Evolutionary conservation across 2,888 invertebrate genomes (phyloP).

Genomic region (Dicranocentrus wangi): DNA sequence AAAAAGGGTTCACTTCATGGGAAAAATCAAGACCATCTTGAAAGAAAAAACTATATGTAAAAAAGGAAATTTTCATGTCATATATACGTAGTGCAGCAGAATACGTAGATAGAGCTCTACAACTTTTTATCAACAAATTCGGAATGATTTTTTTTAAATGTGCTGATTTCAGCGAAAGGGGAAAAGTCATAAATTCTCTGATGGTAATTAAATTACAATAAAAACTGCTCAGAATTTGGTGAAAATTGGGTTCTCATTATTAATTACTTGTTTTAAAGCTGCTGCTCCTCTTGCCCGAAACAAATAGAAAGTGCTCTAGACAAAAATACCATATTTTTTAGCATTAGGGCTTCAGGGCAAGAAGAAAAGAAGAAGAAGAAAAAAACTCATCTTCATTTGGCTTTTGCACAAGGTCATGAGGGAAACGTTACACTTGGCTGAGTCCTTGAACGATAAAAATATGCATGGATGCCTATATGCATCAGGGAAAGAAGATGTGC

Average conservation of each 20-base stretch:
- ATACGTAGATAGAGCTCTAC: too few relatives aligned
- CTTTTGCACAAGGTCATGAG: constrained; percentile 57
- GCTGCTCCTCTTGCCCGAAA: constrained; percentile 3
- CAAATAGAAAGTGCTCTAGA: constrained; percentile 48
- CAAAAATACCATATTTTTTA: too few relatives aligned
- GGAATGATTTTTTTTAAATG: too few relatives aligned
- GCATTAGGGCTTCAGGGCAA: constrained; percentile 23
- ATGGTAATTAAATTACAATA: constrained; percentile 17
- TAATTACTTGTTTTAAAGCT: constrained; percentile 24
- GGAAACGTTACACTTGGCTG: constrained; percentile 32
- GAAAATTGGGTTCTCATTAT: constrained; percentile 32
- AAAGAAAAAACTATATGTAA: neutral
- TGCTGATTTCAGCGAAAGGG: too few relatives aligned
- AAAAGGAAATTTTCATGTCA: constrained; percentile 1
- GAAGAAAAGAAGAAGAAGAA: neutral
- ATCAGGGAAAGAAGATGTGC: too few relatives aligned
- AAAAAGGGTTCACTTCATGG: neutral
- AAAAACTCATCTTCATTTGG: constrained; percentile 20
- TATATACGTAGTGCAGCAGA: neutral
- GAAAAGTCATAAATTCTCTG: constrained; percentile 15
- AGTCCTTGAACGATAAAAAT: neutral
- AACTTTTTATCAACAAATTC: neutral
- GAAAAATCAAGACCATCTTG: neutral
- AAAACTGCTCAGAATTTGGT: constrained; percentile 23
- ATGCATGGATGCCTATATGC: constrained; percentile 13